phyloP scores from a whole-genome alignment of 2,888 invertebrate species.

The Tipula confusa region DNA sequence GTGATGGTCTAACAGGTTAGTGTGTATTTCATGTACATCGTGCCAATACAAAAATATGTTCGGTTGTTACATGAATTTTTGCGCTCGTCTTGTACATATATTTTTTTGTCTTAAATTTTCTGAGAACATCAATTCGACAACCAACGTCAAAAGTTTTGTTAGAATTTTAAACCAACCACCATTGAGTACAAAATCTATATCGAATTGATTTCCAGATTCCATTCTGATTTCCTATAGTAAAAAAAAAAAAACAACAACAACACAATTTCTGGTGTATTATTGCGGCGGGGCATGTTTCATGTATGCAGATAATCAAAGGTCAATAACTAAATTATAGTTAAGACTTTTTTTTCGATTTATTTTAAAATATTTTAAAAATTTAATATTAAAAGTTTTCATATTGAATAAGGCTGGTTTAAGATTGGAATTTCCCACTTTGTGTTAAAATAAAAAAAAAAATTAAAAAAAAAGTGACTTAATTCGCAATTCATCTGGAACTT shows the following conservation, averaged over 20 bases:
- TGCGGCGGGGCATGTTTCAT: background rate
- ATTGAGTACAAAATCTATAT: background rate
- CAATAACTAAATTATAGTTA: background rate
- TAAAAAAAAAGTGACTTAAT: background rate
- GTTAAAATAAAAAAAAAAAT: too few relatives aligned
- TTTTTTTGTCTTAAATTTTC: background rate
- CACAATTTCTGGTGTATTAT: background rate
- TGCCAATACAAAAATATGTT: background rate
- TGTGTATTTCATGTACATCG: background rate
- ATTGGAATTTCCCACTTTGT: background rate
- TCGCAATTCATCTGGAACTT: conserved; percentile 3
- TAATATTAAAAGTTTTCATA: background rate
- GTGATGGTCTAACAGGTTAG: too few relatives aligned
- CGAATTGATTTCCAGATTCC: conserved; percentile 4
- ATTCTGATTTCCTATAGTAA: background rate
- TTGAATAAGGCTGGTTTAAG: background rate
- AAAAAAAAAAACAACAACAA: background rate
- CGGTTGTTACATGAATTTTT: background rate
- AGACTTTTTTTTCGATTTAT: background rate
- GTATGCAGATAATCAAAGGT: background rate
- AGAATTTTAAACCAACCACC: background rate
- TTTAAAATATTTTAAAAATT: background rate
- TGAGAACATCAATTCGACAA: background rate
- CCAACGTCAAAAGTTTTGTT: background rate
- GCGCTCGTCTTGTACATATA: background rate